A percentile compares a stretch with the other conserved stretches of the same genome.
phyloP scores from a whole-genome alignment of 1,140 invertebrate genomes.

The Branchinecta lynchi region DNA sequence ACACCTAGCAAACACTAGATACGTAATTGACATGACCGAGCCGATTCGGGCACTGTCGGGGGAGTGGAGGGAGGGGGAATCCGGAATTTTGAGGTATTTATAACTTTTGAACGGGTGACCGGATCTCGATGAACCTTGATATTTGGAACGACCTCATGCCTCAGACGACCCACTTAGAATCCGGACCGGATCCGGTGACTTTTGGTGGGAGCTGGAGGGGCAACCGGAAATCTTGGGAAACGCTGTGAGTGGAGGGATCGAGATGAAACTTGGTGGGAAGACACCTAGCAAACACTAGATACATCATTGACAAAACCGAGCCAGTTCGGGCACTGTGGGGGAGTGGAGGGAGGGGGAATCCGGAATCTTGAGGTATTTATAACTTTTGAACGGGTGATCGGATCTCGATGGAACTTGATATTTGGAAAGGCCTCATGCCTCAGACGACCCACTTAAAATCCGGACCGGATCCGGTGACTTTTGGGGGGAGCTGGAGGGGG shows the following conservation, averaged over 20 bases:
- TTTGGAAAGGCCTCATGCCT: constrained; percentile 3
- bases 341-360: too few relatives aligned
- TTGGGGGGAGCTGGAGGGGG: constrained; percentile 3
- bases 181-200: neutral
- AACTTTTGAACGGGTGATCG: too few relatives aligned
- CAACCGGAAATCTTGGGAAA: constrained; percentile 1
- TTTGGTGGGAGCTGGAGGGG: neutral
- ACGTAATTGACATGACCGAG: too few relatives aligned
- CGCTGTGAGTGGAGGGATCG: neutral
- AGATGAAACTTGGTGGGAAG: constrained; percentile 9
- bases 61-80: too few relatives aligned
- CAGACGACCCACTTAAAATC: neutral
- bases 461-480: neutral
- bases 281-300: neutral
- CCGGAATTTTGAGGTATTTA: too few relatives aligned
- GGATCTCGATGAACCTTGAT: too few relatives aligned
- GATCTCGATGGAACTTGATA: too few relatives aligned
- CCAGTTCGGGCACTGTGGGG: too few relatives aligned
- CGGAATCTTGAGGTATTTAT: too few relatives aligned
- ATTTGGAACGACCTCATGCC: neutral
- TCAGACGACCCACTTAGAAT: neutral
- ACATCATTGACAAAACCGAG: neutral
- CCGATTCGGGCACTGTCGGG: too few relatives aligned
- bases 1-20: too few relatives aligned
- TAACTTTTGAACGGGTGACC: too few relatives aligned